A percentile compares a stretch with the other conserved stretches of the same genome.
Conservation (phyloP, 2,888 invertebrate genomes). For the Ornithoptera priamus region DNA sequence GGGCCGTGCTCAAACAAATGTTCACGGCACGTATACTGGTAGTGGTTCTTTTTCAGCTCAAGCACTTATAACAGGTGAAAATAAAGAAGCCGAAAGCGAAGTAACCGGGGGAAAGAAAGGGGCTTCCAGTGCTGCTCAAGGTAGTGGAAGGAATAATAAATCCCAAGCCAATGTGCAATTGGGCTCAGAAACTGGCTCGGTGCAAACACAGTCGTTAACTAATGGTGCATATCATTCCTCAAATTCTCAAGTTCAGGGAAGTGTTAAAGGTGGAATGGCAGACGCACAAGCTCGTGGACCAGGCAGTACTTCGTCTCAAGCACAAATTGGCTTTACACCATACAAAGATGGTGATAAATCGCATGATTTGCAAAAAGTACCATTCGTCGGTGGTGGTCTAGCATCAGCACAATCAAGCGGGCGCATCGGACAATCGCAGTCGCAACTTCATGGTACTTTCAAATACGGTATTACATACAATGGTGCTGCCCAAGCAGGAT, state of each 20-base stretch:
- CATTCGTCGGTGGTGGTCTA: constrained; percentile 87
- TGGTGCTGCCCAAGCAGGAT: constrained; percentile 91
- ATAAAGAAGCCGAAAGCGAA: constrained; percentile 85
- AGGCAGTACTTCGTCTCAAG: constrained; percentile 92
- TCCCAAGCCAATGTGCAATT: constrained; percentile 89
- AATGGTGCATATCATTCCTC: constrained; percentile 88
- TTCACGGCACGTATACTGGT: constrained; percentile 88
- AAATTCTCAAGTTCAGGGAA: constrained; percentile 89
- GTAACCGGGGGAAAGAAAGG: constrained; percentile 87
- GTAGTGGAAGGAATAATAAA: constrained; percentile 85
- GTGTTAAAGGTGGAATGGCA: constrained; percentile 90
- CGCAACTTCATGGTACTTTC: constrained; percentile 90
- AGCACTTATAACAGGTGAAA: constrained; percentile 87
- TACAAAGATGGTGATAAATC: constrained; percentile 82
- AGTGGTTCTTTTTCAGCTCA: constrained; percentile 90
- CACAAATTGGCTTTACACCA: constrained; percentile 92
- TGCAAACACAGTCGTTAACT: constrained; percentile 87
- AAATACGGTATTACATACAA: constrained; percentile 87
- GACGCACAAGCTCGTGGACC: constrained; percentile 92
- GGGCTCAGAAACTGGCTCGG: constrained; percentile 87
- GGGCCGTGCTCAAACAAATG: constrained; percentile 90
- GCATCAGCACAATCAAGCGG: constrained; percentile 89
- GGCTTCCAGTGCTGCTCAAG: constrained; percentile 87
- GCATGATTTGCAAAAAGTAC: constrained; percentile 71
- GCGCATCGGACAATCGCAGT: constrained; percentile 88